Conservation (phyloP, 2,113 vertebrate species). For the Mugil cephalus region DNA sequence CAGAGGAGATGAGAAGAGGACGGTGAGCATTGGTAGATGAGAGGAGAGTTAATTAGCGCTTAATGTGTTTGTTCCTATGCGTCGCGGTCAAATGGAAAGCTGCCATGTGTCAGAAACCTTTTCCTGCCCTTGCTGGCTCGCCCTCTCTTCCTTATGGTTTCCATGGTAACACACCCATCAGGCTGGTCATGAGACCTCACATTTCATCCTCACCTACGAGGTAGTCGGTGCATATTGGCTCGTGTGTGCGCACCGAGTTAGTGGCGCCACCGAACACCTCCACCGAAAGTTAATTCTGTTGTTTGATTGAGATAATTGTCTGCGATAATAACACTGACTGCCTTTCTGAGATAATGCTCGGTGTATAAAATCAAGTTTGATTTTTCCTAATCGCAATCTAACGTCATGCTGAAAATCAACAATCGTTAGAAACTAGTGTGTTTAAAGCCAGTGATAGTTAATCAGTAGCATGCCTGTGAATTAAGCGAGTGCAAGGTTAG, state of each 20-base stretch:
- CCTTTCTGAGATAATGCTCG: constrained; percentile 7
- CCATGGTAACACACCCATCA: constrained; percentile 69
- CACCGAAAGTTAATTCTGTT: background rate
- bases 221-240: background rate
- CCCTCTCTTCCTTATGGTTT: constrained; percentile 50
- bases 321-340: constrained; percentile 15
- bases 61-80: constrained; percentile 21
- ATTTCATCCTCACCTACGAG: constrained; percentile 34
- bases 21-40: constrained; percentile 16
- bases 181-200: constrained; percentile 12
- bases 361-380: background rate
- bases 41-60: constrained; percentile 41
- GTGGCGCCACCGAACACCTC: background rate
- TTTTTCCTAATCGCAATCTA: background rate
- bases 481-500: background rate
- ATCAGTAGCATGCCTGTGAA: background rate
- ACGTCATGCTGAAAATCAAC: background rate
- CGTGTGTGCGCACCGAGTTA: background rate
- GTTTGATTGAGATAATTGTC: background rate
- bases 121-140: constrained; percentile 39
- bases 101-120: constrained; percentile 29
- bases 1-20: constrained; percentile 11
- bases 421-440: background rate
- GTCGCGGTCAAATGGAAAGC: constrained; percentile 49
- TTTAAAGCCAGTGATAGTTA: background rate